Conservation (phyloP, 2,888 invertebrate genomes). For the Acleris emargana region DNA sequence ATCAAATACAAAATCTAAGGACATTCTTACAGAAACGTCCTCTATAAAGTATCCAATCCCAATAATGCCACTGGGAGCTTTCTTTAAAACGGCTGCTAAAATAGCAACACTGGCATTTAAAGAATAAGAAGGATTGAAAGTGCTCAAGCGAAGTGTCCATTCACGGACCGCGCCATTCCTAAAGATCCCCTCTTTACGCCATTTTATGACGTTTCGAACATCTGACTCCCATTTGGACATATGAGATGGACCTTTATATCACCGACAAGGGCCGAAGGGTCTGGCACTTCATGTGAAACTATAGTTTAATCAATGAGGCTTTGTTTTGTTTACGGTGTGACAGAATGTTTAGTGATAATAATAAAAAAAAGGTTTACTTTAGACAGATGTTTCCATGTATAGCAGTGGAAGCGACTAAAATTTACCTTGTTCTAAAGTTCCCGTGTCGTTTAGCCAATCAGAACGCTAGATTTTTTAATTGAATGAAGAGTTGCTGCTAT, state of each 20-base stretch:
- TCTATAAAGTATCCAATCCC: not conserved
- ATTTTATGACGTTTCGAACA: slow-evolving; percentile 21
- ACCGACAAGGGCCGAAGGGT: slow-evolving; percentile 16
- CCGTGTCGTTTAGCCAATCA: too few relatives aligned
- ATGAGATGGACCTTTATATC: slow-evolving; percentile 31
- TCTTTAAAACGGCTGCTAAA: slow-evolving; percentile 12
- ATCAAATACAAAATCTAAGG: too few relatives aligned
- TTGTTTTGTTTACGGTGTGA: slow-evolving; percentile 6
- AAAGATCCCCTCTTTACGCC: slow-evolving; percentile 3
- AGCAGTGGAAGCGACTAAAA: too few relatives aligned
- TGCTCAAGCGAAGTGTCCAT: slow-evolving; percentile 33
- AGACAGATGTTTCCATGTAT: too few relatives aligned
- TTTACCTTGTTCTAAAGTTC: too few relatives aligned
- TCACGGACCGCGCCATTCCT: slow-evolving; percentile 21
- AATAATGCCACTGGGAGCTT: not conserved
- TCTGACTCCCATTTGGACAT: slow-evolving; percentile 30
- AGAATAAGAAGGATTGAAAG: slow-evolving; percentile 27
- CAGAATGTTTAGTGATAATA: too few relatives aligned
- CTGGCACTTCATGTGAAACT: slow-evolving; percentile 25
- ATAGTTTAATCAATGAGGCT: slow-evolving; percentile 5
- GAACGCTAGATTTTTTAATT: too few relatives aligned
- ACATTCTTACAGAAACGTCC: too few relatives aligned
- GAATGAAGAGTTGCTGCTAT: too few relatives aligned
- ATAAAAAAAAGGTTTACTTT: too few relatives aligned
- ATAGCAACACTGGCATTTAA: slow-evolving; percentile 28